phyloP scores from a whole-genome alignment of 2,888 invertebrate species.

The Drosophila atripex region DNA sequence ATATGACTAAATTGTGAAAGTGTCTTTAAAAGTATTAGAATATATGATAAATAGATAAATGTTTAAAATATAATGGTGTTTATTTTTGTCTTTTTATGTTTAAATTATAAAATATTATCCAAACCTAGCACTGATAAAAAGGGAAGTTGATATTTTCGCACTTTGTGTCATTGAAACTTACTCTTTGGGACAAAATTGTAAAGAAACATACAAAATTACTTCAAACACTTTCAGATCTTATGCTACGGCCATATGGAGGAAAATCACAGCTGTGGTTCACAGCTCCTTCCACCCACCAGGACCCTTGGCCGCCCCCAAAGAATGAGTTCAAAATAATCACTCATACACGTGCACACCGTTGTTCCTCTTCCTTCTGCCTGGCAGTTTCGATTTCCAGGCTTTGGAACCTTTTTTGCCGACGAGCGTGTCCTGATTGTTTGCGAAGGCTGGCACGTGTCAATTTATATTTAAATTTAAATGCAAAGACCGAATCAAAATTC shows the following conservation, averaged over 20 bases:
- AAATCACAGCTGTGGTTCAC: slow-evolving; percentile 14
- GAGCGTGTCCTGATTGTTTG: slow-evolving; percentile 65
- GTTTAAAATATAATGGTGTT: too few relatives aligned
- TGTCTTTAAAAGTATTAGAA: too few relatives aligned
- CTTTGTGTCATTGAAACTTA: neutral
- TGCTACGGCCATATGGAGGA: neutral
- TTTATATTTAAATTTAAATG: slow-evolving; percentile 72
- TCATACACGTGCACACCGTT: slow-evolving; percentile 38
- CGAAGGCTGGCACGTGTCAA: slow-evolving; percentile 71
- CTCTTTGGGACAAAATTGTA: too few relatives aligned
- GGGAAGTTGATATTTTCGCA: too few relatives aligned
- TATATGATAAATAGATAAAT: too few relatives aligned
- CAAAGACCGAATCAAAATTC: slow-evolving; percentile 61
- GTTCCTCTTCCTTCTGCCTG: slow-evolving; percentile 6
- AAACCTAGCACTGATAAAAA: too few relatives aligned
- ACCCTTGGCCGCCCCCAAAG: slow-evolving; percentile 12
- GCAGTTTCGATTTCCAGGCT: slow-evolving; percentile 35
- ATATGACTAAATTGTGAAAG: too few relatives aligned
- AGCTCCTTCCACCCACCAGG: slow-evolving; percentile 5
- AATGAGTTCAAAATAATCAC: slow-evolving; percentile 37
- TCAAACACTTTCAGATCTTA: slow-evolving; percentile 4
- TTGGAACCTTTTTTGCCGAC: slow-evolving; percentile 27
- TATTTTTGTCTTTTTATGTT: too few relatives aligned
- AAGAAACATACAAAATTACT: slow-evolving; percentile 1
- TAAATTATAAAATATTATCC: too few relatives aligned